Evolutionary conservation across 2,797 vertebrate genomes (phyloP), one percentile per base, ranked within the genome.

Genomic region (Pseudotriccus pelzelni): DNA sequence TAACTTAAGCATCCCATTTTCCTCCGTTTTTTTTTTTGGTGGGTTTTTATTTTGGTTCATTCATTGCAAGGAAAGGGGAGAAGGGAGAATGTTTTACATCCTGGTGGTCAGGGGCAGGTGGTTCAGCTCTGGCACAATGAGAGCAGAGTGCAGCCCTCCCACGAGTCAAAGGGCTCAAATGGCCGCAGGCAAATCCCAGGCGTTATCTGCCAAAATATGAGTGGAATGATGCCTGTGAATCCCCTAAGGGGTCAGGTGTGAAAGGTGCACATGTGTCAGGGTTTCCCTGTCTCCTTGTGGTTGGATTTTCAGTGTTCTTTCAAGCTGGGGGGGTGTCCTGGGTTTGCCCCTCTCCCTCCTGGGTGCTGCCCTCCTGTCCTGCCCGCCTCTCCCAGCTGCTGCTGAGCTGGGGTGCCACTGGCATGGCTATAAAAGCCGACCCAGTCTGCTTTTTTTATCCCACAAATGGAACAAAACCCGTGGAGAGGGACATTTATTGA

Each of bases 361-460:
- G 46, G 64, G 39, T 44, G 58, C 70, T 76, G 44, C n/a, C 58
- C 56, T 36, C 53, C 12, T 22, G 32, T 32, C 21, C 53, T 56
- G 21, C 53, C 53, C 55, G 5, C 32, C 21, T 22, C 32, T 32
- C n/a, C 44, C 46, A 24, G 41, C 46, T 0, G 12, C 14, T 22
- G n/a, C 87, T 4, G 5, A 52, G 50, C 18, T 6, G 7, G 20
- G 39, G 1, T 32, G 7, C 20, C 53, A 1, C 34, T 2, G 53
- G 1, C 18, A 30, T 0, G 2, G 1, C 46, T 1, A 18, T 2
- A 19, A 60, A 82, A 44, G 4, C 55, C 59, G 27, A 12, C 1
- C 50, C 14, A 19, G 8, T 3, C 47, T 67, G n/a, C 16, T 28
- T 39, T 77, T 39, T 3, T 77, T 72, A 1, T 2, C 0, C 39